These are phyloP conservation scores for Mactra quadrangularis DNA, from an alignment of 1,140 invertebrate species.

Conservation along the genomic window DNA sequence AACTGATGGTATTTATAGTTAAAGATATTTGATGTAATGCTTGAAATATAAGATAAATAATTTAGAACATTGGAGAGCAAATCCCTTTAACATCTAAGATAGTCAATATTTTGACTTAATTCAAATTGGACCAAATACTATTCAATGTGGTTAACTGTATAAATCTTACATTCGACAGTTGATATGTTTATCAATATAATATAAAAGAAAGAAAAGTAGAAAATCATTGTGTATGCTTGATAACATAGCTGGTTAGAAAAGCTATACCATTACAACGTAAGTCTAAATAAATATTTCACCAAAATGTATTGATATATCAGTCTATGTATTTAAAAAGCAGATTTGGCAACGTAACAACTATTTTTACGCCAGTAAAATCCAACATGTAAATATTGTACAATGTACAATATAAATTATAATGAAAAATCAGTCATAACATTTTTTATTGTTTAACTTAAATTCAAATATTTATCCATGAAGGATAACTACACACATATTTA, in stretches of 20 bases:
- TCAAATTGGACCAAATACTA: conserved; percentile 41
- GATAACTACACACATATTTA: too few relatives aligned
- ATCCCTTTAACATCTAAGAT: conserved; percentile 1
- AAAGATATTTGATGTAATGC: too few relatives aligned
- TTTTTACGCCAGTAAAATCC: conserved; percentile 26
- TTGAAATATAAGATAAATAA: too few relatives aligned
- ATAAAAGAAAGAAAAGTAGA: conserved; percentile 34
- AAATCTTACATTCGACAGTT: conserved; percentile 21
- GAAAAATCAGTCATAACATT: too few relatives aligned
- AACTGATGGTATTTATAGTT: too few relatives aligned
- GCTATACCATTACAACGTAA: conserved; percentile 16
- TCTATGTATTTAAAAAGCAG: conserved; percentile 4
- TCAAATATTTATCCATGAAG: too few relatives aligned
- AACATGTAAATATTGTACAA: background rate
- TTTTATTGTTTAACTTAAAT: too few relatives aligned
- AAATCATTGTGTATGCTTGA: conserved; percentile 10
- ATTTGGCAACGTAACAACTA: conserved; percentile 43
- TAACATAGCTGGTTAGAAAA: conserved; percentile 13
- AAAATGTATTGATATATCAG: conserved; percentile 22
- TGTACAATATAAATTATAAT: too few relatives aligned
- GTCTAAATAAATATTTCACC: conserved; percentile 11
- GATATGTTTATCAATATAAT: conserved; percentile 41
- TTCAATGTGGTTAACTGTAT: conserved; percentile 20
- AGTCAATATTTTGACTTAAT: conserved; percentile 33
- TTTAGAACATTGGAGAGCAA: too few relatives aligned